Evolutionary conservation across 2,113 vertebrate genomes (phyloP).

Genomic region (Tretioscincus oriximinensis): DNA sequence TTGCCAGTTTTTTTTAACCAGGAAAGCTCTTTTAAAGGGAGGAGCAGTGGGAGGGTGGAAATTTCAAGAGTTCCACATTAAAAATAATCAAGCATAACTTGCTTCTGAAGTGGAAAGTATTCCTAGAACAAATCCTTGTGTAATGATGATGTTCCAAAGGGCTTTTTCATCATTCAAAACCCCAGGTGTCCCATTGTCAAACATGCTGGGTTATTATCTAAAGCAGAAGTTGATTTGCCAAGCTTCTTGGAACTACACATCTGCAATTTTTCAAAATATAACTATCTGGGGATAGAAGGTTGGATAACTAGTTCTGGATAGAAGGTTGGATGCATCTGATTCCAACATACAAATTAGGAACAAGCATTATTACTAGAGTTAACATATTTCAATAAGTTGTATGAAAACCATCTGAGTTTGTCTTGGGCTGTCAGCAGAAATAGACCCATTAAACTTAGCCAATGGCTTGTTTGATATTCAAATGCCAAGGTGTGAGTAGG

Average conservation of each 20-base stretch:
- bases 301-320: neutral
- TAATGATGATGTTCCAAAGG: constrained; percentile 21
- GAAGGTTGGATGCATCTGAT: neutral
- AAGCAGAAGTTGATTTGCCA: neutral
- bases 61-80: neutral
- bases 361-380: neutral
- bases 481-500: neutral
- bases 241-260: neutral
- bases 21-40: neutral
- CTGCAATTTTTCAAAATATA: neutral
- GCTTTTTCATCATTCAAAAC: neutral
- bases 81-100: constrained; percentile 5
- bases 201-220: neutral
- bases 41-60: rapidly evolving
- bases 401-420: neutral
- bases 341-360: neutral
- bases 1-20: neutral
- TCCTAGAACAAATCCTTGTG: constrained; percentile 41
- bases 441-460: neutral
- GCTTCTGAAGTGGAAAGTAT: constrained; percentile 39
- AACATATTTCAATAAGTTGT: neutral
- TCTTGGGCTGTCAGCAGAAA: neutral
- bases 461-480: neutral
- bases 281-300: neutral
- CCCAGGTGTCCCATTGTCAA: neutral